Evolutionary conservation across 2,797 vertebrate species (phyloP).

Genomic region (Gymnodraco acuticeps): DNA sequence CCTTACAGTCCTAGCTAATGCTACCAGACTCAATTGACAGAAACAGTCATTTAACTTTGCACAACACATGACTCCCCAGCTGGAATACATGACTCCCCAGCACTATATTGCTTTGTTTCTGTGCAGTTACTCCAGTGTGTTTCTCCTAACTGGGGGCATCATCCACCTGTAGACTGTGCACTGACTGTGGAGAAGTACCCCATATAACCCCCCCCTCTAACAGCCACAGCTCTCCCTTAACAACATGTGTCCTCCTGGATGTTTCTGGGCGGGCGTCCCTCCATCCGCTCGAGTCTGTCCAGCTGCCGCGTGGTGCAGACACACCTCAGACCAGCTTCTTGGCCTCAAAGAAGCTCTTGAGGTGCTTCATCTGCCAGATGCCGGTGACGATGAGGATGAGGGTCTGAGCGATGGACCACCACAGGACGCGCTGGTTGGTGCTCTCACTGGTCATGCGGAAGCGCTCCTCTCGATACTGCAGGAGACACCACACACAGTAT

Average conservation of each 20-base stretch:
- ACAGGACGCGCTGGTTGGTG: conserved; percentile 96
- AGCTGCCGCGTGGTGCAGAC: neutral
- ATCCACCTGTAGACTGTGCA: no score
- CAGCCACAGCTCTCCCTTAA: neutral
- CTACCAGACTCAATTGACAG: no score
- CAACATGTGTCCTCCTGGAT: conserved; percentile 22
- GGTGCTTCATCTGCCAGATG: conserved; percentile 97
- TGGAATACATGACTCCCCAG: no score
- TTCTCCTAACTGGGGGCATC: no score
- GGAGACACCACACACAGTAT: neutral
- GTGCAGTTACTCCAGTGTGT: no score
- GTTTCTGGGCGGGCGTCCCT: conserved; percentile 3
- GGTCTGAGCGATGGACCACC: conserved; percentile 97
- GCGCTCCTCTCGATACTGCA: conserved; percentile 93
- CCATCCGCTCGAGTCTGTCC: conserved; percentile 2
- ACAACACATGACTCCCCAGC: no score
- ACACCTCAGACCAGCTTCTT: conserved; percentile 91
- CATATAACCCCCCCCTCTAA: no score
- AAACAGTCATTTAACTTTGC: no score
- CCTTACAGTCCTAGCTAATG: no score
- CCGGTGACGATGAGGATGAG: conserved; percentile 94
- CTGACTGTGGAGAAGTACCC: no score
- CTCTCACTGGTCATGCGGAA: conserved; percentile 97
- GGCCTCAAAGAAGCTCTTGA: conserved; percentile 97
- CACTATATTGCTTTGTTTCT: no score